phyloP scores from a whole-genome alignment of 1,140 invertebrate species.

The Idris sp. region DNA sequence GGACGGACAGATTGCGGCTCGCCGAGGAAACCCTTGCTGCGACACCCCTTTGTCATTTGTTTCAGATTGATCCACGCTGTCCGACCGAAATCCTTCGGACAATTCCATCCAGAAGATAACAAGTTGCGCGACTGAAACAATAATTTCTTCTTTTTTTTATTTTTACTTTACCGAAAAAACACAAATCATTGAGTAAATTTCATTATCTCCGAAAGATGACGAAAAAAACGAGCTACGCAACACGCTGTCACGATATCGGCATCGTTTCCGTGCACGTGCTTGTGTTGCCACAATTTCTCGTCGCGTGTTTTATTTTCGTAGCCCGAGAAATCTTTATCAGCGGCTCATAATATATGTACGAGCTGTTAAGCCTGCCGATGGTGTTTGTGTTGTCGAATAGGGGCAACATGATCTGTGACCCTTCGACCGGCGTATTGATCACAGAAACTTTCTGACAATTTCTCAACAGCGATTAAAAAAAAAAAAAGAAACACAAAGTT shows the following conservation, averaged over 20 bases:
- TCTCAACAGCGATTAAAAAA: conserved; percentile 36
- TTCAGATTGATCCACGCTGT: conserved; percentile 72
- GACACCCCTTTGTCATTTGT: conserved; percentile 74
- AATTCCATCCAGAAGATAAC: conserved; percentile 32
- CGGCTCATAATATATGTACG: conserved; percentile 64
- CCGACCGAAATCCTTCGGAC: conserved; percentile 69
- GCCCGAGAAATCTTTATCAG: conserved; percentile 70
- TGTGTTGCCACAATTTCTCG: conserved; percentile 28
- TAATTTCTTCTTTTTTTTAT: too few relatives aligned
- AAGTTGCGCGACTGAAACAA: too few relatives aligned
- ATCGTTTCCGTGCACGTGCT: conserved; percentile 55
- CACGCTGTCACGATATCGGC: too few relatives aligned
- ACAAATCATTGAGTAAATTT: too few relatives aligned
- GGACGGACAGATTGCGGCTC: conserved; percentile 74
- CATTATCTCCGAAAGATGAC: too few relatives aligned
- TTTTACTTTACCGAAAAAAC: too few relatives aligned
- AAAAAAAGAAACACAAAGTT: too few relatives aligned
- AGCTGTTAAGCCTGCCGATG: conserved; percentile 54
- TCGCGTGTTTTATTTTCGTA: conserved; percentile 62
- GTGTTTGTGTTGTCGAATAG: conserved; percentile 60
- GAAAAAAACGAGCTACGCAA: conserved; percentile 12
- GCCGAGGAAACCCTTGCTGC: conserved; percentile 67
- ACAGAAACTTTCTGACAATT: conserved; percentile 34
- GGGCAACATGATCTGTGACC: conserved; percentile 66
- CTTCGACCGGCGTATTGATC: conserved; percentile 58